phyloP scores from a whole-genome alignment of 2,888 invertebrate genomes.

The Priapulus caudatus region DNA sequence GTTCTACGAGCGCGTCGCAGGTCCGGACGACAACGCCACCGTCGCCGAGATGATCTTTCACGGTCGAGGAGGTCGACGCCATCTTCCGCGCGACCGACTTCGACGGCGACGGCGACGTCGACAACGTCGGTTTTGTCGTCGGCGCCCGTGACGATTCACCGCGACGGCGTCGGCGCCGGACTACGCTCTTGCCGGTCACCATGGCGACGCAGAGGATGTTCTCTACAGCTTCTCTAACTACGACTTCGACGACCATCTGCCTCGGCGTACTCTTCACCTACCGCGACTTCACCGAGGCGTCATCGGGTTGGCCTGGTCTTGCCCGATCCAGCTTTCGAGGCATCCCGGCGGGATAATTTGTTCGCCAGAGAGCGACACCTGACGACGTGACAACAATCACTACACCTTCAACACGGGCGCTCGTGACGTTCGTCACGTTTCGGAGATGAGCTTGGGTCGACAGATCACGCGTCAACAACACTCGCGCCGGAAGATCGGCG shows the following conservation, averaged over 20 bases:
- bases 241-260: conserved; percentile 25
- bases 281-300: conserved; percentile 24
- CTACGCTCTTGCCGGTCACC: conserved; percentile 19
- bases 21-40: conserved; percentile 11
- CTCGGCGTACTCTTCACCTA: conserved; percentile 27
- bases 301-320: conserved; percentile 28
- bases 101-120: conserved; percentile 27
- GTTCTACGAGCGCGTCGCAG: background rate
- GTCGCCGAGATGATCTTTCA: conserved; percentile 25
- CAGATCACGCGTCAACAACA: conserved; percentile 22
- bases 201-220: conserved; percentile 20
- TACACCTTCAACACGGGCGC: conserved; percentile 27
- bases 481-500: conserved; percentile 31
- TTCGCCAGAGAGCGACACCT: conserved; percentile 21
- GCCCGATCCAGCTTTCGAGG: conserved; percentile 24
- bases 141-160: conserved; percentile 24
- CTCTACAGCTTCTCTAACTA: conserved; percentile 25
- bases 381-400: conserved; percentile 5
- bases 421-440: conserved; percentile 23
- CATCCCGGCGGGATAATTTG: conserved; percentile 29
- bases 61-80: conserved; percentile 25
- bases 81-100: conserved; percentile 31
- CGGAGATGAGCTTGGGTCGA: conserved; percentile 22
- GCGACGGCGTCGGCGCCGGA: conserved; percentile 9
- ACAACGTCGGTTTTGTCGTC: conserved; percentile 30